Evolutionary conservation across 2,888 invertebrate genomes (phyloP).

Genomic region (Bimastos eiseni): DNA sequence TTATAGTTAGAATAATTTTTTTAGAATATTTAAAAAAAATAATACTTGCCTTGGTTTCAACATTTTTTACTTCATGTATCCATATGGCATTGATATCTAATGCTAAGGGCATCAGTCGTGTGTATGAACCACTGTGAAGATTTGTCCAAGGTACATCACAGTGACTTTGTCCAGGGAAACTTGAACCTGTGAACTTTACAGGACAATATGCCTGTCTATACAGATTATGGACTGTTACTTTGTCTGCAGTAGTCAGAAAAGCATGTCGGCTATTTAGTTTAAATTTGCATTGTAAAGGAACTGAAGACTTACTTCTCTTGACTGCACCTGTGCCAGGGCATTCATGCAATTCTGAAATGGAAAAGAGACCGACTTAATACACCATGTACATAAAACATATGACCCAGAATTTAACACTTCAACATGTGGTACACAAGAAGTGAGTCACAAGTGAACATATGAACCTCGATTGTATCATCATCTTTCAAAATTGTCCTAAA

Average conservation of each 20-base stretch:
- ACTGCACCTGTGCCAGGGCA: conserved; percentile 85
- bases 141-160: too few relatives aligned
- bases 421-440: neutral
- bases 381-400: neutral
- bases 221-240: neutral
- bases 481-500: neutral
- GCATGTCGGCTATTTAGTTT: neutral
- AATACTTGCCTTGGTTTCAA: neutral
- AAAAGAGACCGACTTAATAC: neutral
- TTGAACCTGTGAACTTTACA: too few relatives aligned
- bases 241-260: neutral
- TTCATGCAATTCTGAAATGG: conserved; percentile 87
- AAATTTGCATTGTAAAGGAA: neutral
- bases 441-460: neutral
- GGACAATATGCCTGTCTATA: neutral
- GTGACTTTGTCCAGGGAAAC: too few relatives aligned
- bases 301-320: conserved; percentile 61
- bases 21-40: too few relatives aligned
- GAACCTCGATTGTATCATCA: neutral
- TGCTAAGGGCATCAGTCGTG: neutral
- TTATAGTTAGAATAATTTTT: neutral
- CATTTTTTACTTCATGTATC: neutral
- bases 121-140: neutral
- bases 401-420: neutral
- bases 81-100: too few relatives aligned